Percentiles rank a stretch among this genome's conserved stretches.
Evolutionary conservation across 2,888 invertebrate species (phyloP).

Genomic region (Anoncus sp.): DNA sequence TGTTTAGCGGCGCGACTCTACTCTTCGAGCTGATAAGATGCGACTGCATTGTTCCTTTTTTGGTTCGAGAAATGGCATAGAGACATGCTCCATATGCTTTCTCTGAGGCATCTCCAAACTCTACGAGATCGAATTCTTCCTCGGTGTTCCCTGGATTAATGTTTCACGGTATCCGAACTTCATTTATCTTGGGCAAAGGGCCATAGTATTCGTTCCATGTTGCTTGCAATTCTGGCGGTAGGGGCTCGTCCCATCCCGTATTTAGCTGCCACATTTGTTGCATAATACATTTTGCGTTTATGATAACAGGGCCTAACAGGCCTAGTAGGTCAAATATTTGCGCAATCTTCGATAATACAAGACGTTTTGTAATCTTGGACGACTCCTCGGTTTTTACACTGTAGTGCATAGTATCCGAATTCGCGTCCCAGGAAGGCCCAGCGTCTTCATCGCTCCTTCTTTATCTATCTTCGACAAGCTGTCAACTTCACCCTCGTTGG

Average conservation of each 20-base stretch:
- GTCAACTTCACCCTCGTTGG: constrained; percentile 26
- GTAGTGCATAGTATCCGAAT: constrained; percentile 45
- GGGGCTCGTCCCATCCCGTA: constrained; percentile 32
- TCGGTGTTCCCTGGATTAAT: constrained; percentile 13
- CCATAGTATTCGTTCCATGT: constrained; percentile 41
- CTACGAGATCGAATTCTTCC: constrained; percentile 54
- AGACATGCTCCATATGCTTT: constrained; percentile 21
- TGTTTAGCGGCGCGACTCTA: constrained; percentile 62
- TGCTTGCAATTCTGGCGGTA: constrained; percentile 21
- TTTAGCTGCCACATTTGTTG: constrained; percentile 42
- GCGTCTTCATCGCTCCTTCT: constrained; percentile 43
- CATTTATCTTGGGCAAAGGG: constrained; percentile 48
- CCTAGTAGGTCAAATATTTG: constrained; percentile 60
- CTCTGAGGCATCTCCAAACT: constrained; percentile 66
- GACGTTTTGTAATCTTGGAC: constrained; percentile 36
- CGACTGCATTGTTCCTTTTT: neutral
- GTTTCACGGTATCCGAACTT: constrained; percentile 26
- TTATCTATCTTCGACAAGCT: constrained; percentile 44
- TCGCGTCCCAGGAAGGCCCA: constrained; percentile 58
- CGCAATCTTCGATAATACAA: constrained; percentile 47
- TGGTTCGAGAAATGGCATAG: too few relatives aligned
- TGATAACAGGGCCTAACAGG: constrained; percentile 44
- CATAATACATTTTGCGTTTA: constrained; percentile 47
- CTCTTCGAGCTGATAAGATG: constrained; percentile 18
- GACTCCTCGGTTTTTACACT: constrained; percentile 20